Percentiles rank a stretch among this genome's conserved stretches.
Conservation (phyloP, 2,113 vertebrate species). For the Vidua chalybeata region DNA sequence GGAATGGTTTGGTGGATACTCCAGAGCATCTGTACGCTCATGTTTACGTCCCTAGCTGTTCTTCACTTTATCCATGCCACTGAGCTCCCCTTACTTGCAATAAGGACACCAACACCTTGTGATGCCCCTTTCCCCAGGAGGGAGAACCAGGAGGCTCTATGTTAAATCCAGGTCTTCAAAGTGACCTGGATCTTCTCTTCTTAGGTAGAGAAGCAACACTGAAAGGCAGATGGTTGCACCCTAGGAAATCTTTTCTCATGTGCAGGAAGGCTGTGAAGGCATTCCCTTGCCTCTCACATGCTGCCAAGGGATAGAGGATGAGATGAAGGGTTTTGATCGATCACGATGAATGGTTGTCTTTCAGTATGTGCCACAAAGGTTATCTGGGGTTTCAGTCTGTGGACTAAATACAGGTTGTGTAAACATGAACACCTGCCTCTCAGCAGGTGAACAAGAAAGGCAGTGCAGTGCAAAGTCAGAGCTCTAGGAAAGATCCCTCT, state of each 20-base stretch:
- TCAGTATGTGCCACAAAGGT: not conserved
- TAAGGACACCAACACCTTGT: not conserved
- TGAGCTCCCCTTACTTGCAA: not conserved
- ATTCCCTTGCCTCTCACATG: not conserved
- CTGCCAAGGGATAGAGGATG: rapidly evolving
- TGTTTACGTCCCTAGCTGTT: rapidly evolving
- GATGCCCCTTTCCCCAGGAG: not conserved
- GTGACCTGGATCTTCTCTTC: too few relatives aligned
- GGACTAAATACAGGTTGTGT: not conserved
- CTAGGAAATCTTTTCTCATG: not conserved
- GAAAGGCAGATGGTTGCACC: not conserved
- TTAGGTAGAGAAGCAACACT: not conserved
- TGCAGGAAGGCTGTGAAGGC: not conserved
- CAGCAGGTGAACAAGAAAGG: not conserved
- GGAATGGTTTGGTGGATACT: not conserved
- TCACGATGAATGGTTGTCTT: not conserved
- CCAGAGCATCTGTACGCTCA: not conserved
- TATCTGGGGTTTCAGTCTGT: not conserved
- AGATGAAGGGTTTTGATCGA: not conserved
- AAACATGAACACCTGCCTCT: not conserved
- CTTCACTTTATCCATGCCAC: not conserved
- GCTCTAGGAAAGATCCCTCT: not conserved
- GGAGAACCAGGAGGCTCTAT: not conserved
- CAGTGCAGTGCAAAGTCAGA: not conserved
- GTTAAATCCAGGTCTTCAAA: not conserved